Evolutionary conservation across 1,140 invertebrate genomes (phyloP), one percentile per base, ranked within the genome.

Genomic region (Drosophila punjabiensis): DNA sequence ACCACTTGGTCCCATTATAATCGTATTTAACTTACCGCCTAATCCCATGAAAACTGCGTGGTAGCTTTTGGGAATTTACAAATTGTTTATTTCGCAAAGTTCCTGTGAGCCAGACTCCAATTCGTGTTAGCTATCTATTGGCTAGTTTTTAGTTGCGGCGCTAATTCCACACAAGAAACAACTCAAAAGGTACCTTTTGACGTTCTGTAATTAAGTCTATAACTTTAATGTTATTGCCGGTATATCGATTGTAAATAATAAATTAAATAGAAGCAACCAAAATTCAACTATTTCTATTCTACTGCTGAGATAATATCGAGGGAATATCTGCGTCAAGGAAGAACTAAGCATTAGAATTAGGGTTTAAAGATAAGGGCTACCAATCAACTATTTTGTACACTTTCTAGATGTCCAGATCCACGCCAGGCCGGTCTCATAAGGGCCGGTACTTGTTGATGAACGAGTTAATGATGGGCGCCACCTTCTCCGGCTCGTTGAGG

Each of bases 401-500:
- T 55, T 13, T 37, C 43, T 50, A 52, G 16, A 50, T 32, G 62
- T 63, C 63, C 30, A 58, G 3, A 30, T 47, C 20, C 10, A 70
- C 13, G 18, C 16, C 7, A 20, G 5, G 5, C 39, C 20, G 18
- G 13, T 63, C 68, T 87, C 60, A 81, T 62, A 76, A 56, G 75
- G 83, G 78, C 37, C 85, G 75, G 81, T 95, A 93, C 76, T 94
- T 95, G 75, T 94, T 78, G 67, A 96, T 93, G 92, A 96, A 96
- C 1, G 94, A 90, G 61, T 94, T 94, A 14, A 96, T 94, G 39
- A 94, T 85, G 20, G 93, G 93, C 6, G 95, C 94, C 67, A 96
- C 92, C 67, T 91, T 88, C 79, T 95, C 94, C 2, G 96, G 95
- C 79, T 96, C 93, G 62, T 95, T 96, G 45, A 97, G 94, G 92